Base-by-base conservation (phyloP, 2,113 vertebrate species). In the Menidia beryllina region DNA sequence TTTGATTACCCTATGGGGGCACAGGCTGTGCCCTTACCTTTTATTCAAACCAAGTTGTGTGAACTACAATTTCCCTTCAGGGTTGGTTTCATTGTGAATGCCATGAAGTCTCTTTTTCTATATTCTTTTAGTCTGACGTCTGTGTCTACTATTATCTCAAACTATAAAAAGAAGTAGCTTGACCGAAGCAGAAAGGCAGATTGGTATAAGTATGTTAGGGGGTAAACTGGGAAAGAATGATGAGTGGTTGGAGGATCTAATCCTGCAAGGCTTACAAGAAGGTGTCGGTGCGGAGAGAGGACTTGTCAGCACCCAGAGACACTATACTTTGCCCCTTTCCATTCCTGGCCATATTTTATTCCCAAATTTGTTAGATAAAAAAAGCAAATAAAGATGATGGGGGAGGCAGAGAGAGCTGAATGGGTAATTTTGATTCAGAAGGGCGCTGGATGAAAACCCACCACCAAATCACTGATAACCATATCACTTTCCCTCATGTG, bases 321-420 rank as follows among this genome's bases (percentile, higher is more conserved):
- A 59, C 64, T 75, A 64, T 75, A 75, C 49, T 43, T 72, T 15
- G 24, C 38, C 48, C 67, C 49, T 39, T 45, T 41, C 68, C 57
- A 43, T 67, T 56, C 52, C 38, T 19, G 19, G 25, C 14, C 71
- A 71, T 53, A 50, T 73, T 62, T 74, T 77, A 85, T 89, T 90
- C 87, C 90, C 76, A 72, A 81, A 91, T 92, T 89, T 88, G 84
- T 80, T 69, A 87, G 92, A 91, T 91, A 92, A 91, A 86, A n/a
- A 61, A n/a, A 30, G 41, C 69, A 81, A 82, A 83, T 83, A 78
- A 48, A 11, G 54, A 57, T 53, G 61, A 24, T n/a, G 20, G 60
- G 48, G 30, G 38, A 34, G 54, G 60, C 15, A 63, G 41, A 50
- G 63, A 34, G 53, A 51, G 72, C 23, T 65, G 71, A 64, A 58